Conservation (phyloP, 2,888 invertebrate genomes). For the Hypolimnas misippus region DNA sequence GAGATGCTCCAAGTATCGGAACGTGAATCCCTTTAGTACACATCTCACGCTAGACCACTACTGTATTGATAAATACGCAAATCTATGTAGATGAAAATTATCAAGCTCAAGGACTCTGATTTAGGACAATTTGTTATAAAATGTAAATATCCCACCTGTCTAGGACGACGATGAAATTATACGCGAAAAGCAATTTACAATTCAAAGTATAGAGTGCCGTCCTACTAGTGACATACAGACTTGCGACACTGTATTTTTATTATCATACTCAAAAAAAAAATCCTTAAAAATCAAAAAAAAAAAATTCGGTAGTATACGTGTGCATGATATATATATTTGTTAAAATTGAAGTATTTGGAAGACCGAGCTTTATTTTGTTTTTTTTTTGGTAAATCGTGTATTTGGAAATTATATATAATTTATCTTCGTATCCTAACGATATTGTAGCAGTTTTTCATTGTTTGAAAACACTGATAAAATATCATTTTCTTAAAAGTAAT, state of each 20-base stretch:
- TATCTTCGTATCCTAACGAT: too few relatives aligned
- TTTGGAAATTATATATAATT: too few relatives aligned
- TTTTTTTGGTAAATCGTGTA: too few relatives aligned
- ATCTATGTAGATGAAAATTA: conserved; percentile 11
- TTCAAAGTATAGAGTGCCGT: conserved; percentile 38
- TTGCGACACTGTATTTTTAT: not conserved
- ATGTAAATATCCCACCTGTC: conserved; percentile 28
- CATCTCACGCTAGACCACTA: not conserved
- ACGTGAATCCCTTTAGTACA: not conserved
- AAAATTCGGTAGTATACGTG: too few relatives aligned
- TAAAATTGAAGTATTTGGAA: too few relatives aligned
- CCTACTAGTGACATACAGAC: conserved; percentile 21
- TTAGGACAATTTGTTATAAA: conserved; percentile 13
- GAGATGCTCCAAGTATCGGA: too few relatives aligned
- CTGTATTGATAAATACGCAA: not conserved
- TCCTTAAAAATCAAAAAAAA: not conserved
- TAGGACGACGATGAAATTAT: conserved; percentile 34
- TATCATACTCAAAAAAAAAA: not conserved
- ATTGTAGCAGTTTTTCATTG: too few relatives aligned
- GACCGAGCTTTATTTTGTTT: too few relatives aligned
- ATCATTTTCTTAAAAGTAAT: not conserved
- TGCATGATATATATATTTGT: too few relatives aligned
- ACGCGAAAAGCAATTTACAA: conserved; percentile 40
- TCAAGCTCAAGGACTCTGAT: not conserved
- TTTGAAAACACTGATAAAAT: too few relatives aligned